phyloP scores from a whole-genome alignment of 23 tunicate species.

The Trididemnum clinides region DNA sequence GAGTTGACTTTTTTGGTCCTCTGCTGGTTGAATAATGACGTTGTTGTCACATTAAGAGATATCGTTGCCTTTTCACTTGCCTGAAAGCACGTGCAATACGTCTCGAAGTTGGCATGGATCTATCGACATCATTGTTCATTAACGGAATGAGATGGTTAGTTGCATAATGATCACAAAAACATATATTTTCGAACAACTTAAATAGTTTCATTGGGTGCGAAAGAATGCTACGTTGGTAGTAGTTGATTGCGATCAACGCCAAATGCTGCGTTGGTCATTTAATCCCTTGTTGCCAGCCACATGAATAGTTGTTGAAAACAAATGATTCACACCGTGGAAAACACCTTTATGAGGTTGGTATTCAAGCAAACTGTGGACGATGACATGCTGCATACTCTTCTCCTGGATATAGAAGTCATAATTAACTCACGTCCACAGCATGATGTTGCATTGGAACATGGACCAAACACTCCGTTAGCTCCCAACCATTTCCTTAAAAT shows the following conservation, averaged over 20 bases:
- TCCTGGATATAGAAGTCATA: neutral
- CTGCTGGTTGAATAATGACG: neutral
- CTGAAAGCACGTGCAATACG: neutral
- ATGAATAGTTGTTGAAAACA: no score
- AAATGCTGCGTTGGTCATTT: no score
- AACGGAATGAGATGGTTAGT: neutral
- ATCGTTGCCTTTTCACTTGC: neutral
- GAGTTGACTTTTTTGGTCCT: neutral
- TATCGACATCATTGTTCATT: neutral
- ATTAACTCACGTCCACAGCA: neutral
- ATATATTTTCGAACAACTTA: neutral
- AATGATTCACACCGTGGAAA: neutral
- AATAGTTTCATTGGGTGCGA: neutral
- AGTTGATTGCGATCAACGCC: no score
- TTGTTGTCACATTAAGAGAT: neutral
- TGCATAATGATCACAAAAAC: neutral
- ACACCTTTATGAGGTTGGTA: neutral
- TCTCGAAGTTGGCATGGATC: neutral
- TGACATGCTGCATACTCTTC: neutral
- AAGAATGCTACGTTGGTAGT: neutral
- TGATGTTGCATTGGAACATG: neutral
- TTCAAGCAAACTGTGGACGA: neutral
- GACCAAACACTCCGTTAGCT: neutral
- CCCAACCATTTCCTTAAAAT: neutral
- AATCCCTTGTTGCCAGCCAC: no score